These are phyloP conservation scores for Myathropa florea DNA, from an alignment of 2,888 invertebrate species.

Conservation along the genomic window DNA sequence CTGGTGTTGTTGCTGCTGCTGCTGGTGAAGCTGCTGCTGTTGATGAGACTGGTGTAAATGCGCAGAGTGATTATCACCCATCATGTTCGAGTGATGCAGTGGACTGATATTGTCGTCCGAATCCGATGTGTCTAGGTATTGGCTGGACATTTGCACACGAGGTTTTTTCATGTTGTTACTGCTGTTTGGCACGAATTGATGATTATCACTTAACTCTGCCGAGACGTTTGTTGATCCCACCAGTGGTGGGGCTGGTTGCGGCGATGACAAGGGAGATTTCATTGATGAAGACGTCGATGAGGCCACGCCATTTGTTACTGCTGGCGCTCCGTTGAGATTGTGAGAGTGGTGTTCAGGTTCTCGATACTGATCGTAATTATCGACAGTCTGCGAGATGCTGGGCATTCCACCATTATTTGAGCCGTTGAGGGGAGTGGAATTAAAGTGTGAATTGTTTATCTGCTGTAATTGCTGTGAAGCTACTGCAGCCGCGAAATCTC, in stretches of 20 bases:
- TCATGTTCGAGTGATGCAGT: constrained; percentile 72
- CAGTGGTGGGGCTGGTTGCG: constrained; percentile 74
- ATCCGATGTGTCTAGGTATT: constrained; percentile 72
- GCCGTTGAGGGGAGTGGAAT: not conserved
- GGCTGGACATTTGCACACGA: constrained; percentile 74
- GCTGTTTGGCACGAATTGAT: constrained; percentile 72
- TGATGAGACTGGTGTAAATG: constrained; percentile 40
- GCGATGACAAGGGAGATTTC: constrained; percentile 78
- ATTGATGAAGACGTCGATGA: constrained; percentile 80
- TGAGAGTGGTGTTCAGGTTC: constrained; percentile 23
- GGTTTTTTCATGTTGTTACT: constrained; percentile 78
- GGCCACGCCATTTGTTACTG: constrained; percentile 73
- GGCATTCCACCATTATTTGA: constrained; percentile 68
- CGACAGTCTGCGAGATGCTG: constrained; percentile 66
- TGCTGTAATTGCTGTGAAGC: constrained; percentile 78
- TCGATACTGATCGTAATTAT: constrained; percentile 52
- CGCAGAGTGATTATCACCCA: constrained; percentile 72
- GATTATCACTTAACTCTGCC: constrained; percentile 54
- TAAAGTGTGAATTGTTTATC: constrained; percentile 71
- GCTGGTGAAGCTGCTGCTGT: constrained; percentile 63
- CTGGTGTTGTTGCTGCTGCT: constrained; percentile 69
- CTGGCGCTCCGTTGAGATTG: not conserved
- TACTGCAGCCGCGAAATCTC: constrained; percentile 78
- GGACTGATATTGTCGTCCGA: constrained; percentile 77
- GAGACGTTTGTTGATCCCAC: constrained; percentile 60